Percentiles rank a stretch among this genome's conserved stretches.
Conservation (phyloP, 2,888 invertebrate genomes). For the Rugalucina vietnamica region DNA sequence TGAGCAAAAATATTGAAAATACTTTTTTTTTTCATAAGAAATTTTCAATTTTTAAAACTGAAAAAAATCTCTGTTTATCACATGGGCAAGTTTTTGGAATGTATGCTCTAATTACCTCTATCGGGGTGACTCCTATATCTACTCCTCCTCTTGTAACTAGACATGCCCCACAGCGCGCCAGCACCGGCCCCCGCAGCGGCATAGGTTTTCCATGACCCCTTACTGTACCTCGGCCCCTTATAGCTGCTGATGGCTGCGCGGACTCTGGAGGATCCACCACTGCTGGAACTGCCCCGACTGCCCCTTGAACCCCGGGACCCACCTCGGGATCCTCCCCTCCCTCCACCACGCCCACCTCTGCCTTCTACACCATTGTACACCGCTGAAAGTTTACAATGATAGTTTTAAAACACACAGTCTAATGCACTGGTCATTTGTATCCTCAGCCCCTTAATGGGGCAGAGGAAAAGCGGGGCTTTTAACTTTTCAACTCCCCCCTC, state of each 20-base stretch:
- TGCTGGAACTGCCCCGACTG: neutral
- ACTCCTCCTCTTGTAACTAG: neutral
- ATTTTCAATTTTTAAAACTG: too few relatives aligned
- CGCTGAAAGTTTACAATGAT: too few relatives aligned
- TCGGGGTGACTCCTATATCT: neutral
- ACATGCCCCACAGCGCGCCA: neutral
- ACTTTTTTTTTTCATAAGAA: too few relatives aligned
- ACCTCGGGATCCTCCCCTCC: neutral
- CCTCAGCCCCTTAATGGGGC: too few relatives aligned
- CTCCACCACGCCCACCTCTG: neutral
- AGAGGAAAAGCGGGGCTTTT: too few relatives aligned
- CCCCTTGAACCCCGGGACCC: neutral
- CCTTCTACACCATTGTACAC: neutral
- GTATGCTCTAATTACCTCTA: too few relatives aligned
- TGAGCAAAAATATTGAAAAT: too few relatives aligned
- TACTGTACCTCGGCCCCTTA: neutral
- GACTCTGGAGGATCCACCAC: neutral
- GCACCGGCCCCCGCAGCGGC: neutral
- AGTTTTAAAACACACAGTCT: too few relatives aligned
- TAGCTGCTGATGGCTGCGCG: neutral
- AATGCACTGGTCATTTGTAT: too few relatives aligned
- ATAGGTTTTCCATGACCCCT: neutral
- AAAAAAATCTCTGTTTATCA: too few relatives aligned
- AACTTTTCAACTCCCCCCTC: too few relatives aligned
- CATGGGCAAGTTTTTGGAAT: too few relatives aligned